These are phyloP conservation scores for Drosophila athabasca DNA, from an alignment of 1,140 invertebrate species.

Conservation along the genomic window DNA sequence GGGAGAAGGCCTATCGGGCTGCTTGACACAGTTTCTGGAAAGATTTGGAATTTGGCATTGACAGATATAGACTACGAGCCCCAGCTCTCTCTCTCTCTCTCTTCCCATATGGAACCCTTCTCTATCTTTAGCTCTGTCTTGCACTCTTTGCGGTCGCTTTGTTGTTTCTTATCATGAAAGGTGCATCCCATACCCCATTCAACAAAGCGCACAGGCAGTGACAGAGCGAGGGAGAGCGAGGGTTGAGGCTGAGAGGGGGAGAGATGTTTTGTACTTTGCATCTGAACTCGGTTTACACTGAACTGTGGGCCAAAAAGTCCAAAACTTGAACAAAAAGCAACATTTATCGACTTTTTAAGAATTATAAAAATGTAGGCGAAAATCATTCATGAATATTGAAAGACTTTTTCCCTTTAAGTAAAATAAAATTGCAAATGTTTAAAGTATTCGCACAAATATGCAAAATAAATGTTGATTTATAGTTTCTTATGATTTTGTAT, in stretches of 20 bases:
- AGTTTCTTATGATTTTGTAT: neutral
- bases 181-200: conserved; percentile 42
- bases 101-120: too few species aligned
- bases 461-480: neutral
- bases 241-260: neutral
- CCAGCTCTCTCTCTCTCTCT: too few species aligned
- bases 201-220: too few species aligned
- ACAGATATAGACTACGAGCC: too few species aligned
- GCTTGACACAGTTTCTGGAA: conserved; percentile 42
- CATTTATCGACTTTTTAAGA: too few species aligned
- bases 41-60: too few species aligned
- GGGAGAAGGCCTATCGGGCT: conserved; percentile 10
- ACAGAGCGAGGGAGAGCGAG: conserved; percentile 20
- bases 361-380: too few species aligned
- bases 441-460: neutral
- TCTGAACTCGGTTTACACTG: conserved; percentile 35
- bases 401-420: too few species aligned
- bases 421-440: neutral
- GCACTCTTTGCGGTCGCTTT: conserved; percentile 46
- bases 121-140: too few species aligned
- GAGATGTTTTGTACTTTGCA: conserved; percentile 39
- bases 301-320: neutral
- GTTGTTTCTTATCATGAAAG: conserved; percentile 56
- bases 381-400: neutral
- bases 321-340: too few species aligned